phyloP scores from a whole-genome alignment of 2,797 vertebrate species.

The Hybognathus amarus region DNA sequence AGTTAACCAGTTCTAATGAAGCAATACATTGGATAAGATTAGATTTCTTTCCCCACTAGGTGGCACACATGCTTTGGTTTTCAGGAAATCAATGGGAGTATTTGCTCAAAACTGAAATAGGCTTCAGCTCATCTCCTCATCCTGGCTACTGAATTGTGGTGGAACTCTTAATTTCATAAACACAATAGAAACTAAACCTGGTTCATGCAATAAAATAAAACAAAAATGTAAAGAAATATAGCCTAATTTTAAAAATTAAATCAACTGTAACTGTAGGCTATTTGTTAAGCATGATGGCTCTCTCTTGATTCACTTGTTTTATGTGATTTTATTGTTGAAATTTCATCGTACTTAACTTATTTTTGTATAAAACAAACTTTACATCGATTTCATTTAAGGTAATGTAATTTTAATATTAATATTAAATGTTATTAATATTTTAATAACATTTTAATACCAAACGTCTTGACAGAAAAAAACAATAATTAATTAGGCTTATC shows the following conservation, averaged over 20 bases:
- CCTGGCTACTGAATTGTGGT: neutral
- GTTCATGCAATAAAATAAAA: neutral
- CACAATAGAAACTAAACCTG: neutral
- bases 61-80: neutral
- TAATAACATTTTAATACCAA: neutral
- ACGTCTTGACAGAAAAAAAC: neutral
- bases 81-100: neutral
- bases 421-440: too few species aligned
- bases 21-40: neutral
- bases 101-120: neutral
- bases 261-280: neutral
- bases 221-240: neutral
- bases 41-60: neutral
- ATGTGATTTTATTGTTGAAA: neutral
- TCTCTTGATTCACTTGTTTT: neutral
- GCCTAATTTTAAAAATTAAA: too few species aligned
- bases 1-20: neutral
- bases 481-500: neutral
- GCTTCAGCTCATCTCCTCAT: neutral
- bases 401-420: too few species aligned
- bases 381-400: neutral
- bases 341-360: neutral
- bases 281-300: neutral
- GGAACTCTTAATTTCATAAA: neutral
- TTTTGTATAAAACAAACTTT: neutral